Percentiles rank a stretch among this genome's conserved stretches.
Evolutionary conservation across 1,140 invertebrate genomes (phyloP).

Genomic region (Delia radicum): DNA sequence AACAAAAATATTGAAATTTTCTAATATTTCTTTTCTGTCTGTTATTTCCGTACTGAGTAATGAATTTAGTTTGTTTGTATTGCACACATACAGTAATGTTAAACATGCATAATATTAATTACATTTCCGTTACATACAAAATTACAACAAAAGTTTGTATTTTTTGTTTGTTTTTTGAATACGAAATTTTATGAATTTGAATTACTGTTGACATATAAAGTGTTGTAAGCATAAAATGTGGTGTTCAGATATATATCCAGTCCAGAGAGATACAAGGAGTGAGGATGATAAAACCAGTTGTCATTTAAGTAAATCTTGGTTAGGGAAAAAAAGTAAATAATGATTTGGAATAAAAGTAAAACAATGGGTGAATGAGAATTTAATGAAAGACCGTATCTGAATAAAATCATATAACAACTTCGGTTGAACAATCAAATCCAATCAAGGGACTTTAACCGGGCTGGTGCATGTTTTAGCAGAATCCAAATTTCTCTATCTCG

Average conservation of each 20-base stretch:
- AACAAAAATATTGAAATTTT: neutral
- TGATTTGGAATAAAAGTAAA: too few species aligned
- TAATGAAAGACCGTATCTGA: too few species aligned
- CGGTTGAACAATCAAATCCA: too few species aligned
- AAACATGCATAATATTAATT: slow-evolving; percentile 19
- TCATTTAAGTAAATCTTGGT: neutral
- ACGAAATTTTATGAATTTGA: neutral
- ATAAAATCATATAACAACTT: too few species aligned
- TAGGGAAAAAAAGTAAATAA: neutral
- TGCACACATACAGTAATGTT: neutral
- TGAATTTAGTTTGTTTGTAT: neutral
- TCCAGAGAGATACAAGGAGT: neutral
- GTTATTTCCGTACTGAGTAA: neutral
- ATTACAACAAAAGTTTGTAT: neutral
- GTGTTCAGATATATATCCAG: too few species aligned
- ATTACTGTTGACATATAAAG: neutral
- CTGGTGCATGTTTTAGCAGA: too few species aligned
- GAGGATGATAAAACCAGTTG: neutral
- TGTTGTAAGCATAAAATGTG: neutral
- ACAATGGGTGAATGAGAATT: too few species aligned
- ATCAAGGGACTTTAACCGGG: too few species aligned
- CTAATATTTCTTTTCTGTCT: neutral
- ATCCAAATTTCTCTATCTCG: too few species aligned
- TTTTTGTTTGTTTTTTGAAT: neutral
- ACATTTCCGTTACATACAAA: slow-evolving; percentile 16